Evolutionary conservation across 1,140 invertebrate species (phyloP).

Genomic region (Medauroidea extradentata): DNA sequence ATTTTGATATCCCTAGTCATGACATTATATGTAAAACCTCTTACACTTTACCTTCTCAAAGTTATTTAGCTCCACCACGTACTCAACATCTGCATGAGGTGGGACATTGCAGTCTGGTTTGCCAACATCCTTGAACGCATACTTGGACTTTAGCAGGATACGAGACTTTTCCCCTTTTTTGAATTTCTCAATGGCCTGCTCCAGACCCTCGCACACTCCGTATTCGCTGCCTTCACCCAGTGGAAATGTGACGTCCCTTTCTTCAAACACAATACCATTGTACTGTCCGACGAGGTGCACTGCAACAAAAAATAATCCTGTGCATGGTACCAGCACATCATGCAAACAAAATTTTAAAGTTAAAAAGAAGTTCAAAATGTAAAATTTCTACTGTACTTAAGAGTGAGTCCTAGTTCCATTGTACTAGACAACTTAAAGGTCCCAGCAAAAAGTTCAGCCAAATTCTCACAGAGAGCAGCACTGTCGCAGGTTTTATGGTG

Average conservation of each 20-base stretch:
- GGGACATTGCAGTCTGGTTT: conserved; percentile 71
- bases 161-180: conserved; percentile 74
- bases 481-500: no score
- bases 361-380: no score
- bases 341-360: no score
- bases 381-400: no score
- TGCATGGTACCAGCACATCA: no score
- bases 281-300: conserved; percentile 75
- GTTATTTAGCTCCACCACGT: conserved; percentile 72
- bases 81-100: conserved; percentile 71
- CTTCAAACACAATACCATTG: conserved; percentile 61
- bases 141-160: conserved; percentile 70
- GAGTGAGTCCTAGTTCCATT: no score
- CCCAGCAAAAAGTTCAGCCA: no score
- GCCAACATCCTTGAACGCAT: conserved; percentile 75
- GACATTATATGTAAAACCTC: background rate
- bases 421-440: no score
- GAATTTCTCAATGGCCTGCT: conserved; percentile 80
- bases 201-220: conserved; percentile 77
- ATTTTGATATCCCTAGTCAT: background rate
- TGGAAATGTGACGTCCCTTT: conserved; percentile 73
- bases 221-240: conserved; percentile 80
- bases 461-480: no score
- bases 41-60: conserved; percentile 70
- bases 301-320: no score